A percentile compares a stretch with the other conserved stretches of the same genome.
Conservation (phyloP, 2,888 invertebrate genomes). For the Dermolepida albohirtum region DNA sequence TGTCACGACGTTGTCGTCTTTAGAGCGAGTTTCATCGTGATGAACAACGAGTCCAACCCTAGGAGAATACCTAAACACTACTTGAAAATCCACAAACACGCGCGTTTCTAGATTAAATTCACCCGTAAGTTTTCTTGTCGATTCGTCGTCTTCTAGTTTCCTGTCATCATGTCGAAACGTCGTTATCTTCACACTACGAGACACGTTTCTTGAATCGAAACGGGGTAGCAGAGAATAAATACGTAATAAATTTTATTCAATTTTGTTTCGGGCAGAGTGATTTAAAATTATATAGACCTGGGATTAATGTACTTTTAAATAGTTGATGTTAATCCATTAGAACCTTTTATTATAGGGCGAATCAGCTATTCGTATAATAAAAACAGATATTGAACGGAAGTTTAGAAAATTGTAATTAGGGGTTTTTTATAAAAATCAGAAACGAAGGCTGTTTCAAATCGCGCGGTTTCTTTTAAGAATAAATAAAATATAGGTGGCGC, state of each 20-base stretch:
- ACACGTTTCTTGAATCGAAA: constrained; percentile 60
- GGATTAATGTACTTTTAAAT: too few relatives aligned
- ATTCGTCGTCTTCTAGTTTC: constrained; percentile 64
- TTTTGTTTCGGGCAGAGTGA: constrained; percentile 29
- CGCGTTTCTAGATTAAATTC: constrained; percentile 63
- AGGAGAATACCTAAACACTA: constrained; percentile 65
- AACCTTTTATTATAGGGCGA: too few relatives aligned
- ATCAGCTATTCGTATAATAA: too few relatives aligned
- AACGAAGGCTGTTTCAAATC: too few relatives aligned
- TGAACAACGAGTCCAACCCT: constrained; percentile 60
- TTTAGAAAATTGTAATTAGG: too few relatives aligned
- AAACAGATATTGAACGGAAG: too few relatives aligned
- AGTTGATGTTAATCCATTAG: too few relatives aligned
- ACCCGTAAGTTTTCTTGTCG: constrained; percentile 63
- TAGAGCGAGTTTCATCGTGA: constrained; percentile 56
- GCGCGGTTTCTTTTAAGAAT: too few relatives aligned
- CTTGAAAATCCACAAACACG: constrained; percentile 65
- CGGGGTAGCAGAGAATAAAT: constrained; percentile 39
- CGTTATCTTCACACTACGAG: constrained; percentile 64
- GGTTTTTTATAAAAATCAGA: too few relatives aligned
- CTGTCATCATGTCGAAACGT: constrained; percentile 64
- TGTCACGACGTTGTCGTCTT: not conserved
- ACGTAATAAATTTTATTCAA: constrained; percentile 31
- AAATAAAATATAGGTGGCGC: too few relatives aligned
- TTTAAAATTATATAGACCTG: constrained; percentile 2